phyloP scores from a whole-genome alignment of 2,797 vertebrate species.

The Poecile montanus region DNA sequence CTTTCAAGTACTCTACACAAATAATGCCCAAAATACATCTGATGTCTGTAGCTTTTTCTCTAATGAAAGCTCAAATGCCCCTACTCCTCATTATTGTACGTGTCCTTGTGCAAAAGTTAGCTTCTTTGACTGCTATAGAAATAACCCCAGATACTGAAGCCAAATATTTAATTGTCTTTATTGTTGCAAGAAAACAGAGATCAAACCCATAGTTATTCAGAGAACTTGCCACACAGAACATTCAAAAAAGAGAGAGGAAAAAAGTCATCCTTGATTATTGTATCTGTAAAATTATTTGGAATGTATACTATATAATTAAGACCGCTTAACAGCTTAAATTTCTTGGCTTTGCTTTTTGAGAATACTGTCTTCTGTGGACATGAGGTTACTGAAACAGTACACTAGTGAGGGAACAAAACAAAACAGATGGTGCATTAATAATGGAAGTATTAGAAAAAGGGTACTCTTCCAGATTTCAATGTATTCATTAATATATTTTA shows the following conservation, averaged over 20 bases:
- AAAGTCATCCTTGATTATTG: slow-evolving; percentile 10
- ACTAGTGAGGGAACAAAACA: slow-evolving; percentile 61
- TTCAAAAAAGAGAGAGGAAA: slow-evolving; percentile 9
- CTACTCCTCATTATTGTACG: background rate
- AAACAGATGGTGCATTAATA: slow-evolving; percentile 80
- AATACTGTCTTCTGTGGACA: slow-evolving; percentile 62
- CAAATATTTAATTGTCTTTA: slow-evolving; percentile 61
- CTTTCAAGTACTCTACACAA: slow-evolving; percentile 35
- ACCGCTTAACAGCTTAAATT: slow-evolving; percentile 64
- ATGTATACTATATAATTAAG: slow-evolving; percentile 55
- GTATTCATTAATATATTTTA: slow-evolving; percentile 81
- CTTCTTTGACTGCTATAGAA: slow-evolving; percentile 1
- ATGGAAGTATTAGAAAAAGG: slow-evolving; percentile 72
- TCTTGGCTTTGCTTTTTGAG: slow-evolving; percentile 67
- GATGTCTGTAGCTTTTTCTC: background rate
- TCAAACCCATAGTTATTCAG: slow-evolving; percentile 26
- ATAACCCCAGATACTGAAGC: slow-evolving; percentile 6
- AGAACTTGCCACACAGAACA: background rate
- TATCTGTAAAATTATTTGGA: slow-evolving; percentile 60
- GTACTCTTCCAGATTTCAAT: slow-evolving; percentile 75
- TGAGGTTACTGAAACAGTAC: slow-evolving; percentile 59
- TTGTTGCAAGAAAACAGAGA: slow-evolving; percentile 33
- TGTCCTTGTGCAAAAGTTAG: background rate
- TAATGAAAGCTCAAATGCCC: slow-evolving; percentile 20
- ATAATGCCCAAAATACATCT: slow-evolving; percentile 21